Base-by-base conservation (phyloP, 2,888 invertebrate species). In the Megastigmus dorsalis region DNA sequence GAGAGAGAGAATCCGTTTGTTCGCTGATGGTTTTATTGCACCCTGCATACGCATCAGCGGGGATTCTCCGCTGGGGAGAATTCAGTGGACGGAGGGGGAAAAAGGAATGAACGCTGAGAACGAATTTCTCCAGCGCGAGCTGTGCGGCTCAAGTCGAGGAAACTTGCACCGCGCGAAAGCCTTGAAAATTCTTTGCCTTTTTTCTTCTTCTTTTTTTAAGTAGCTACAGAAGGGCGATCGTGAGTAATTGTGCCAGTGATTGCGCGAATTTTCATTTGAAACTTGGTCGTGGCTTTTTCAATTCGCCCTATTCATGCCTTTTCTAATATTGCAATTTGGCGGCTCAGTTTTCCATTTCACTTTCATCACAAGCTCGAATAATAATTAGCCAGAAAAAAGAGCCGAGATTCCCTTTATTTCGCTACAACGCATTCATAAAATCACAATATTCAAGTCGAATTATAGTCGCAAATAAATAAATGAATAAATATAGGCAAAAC, bases 11-110 rank as follows among this genome's bases (percentile, higher is more conserved):
- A 66, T 70, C 70, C 60, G 69, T 59, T 74, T 65, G 65, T 18
- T 36, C 26, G 60, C 43, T 60, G 69, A 75, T 75, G 74, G 74
- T 66, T 75, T 75, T 75, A 75, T 70, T 54, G 70, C 74, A 65
- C 70, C 74, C 74, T 30, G 65, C 74, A 54, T 75, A 66, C 74
- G 70, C 70, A 75, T 75, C 65, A 69, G 43, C 69, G 59, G 26
- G 28, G 41, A 62, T 62, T 70, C 23, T 28, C 62, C 54, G 54
- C 69, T 15, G 30, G 59, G 71, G 71, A 65, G 33, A 54, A 33
- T 50, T 26, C 28, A 52, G 52, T 6, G 28, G 13, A 9, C 0
- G 20, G 50, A 33, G 48, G 20, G 33, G 5, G 54, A 30, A 26
- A 50, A 65, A 41, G 38, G 18, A 6, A 43, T 10, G 28, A 4